Conservation (phyloP, 2,113 vertebrate species). For the Patagioenas fasciata region DNA sequence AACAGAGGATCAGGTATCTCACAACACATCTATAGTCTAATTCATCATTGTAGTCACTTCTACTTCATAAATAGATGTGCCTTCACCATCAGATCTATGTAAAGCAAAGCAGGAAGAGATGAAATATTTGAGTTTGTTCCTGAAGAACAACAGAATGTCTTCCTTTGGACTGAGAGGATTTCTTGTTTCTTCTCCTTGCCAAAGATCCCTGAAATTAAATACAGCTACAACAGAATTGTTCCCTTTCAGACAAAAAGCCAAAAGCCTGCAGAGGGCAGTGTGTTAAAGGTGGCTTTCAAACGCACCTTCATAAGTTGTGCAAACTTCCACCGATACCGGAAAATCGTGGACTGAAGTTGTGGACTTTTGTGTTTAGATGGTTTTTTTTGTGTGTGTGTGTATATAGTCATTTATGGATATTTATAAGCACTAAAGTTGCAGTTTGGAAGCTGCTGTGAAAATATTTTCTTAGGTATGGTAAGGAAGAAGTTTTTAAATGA, state of each 20-base stretch:
- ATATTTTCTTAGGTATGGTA: neutral
- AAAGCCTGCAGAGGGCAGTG: conserved; percentile 11
- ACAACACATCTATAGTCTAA: neutral
- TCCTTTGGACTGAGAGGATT: neutral
- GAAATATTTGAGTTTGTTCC: neutral
- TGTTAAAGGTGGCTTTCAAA: neutral
- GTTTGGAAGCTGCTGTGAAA: neutral
- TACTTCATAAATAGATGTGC: neutral
- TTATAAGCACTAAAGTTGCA: neutral
- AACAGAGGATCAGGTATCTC: neutral
- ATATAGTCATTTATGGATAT: neutral
- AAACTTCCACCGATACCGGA: rapidly evolving
- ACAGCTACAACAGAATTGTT: neutral
- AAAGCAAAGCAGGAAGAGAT: neutral
- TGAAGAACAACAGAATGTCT: neutral
- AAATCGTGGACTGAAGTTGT: rapidly evolving
- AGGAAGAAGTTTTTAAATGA: neutral
- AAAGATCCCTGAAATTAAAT: neutral
- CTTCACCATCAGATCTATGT: neutral
- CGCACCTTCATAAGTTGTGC: neutral
- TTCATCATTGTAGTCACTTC: neutral
- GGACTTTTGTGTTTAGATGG: rapidly evolving
- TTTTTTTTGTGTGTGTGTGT: neutral
- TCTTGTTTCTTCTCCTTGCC: neutral
- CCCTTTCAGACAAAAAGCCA: neutral